Evolutionary conservation across 2,888 invertebrate genomes (phyloP).

Genomic region (Eupithecia insigniata): DNA sequence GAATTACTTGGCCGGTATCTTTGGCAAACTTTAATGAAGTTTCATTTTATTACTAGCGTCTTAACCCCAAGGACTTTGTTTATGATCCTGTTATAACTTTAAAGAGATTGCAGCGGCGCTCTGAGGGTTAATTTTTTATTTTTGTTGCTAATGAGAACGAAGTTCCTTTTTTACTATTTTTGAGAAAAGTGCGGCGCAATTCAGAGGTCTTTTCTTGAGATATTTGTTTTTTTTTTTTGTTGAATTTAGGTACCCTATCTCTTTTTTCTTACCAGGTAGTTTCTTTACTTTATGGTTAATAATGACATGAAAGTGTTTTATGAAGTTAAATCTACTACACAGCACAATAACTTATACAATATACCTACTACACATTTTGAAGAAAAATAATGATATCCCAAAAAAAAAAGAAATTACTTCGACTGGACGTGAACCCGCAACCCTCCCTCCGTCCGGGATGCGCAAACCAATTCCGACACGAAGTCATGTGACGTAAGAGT

Average conservation of each 20-base stretch:
- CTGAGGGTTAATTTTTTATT: slow-evolving; percentile 56
- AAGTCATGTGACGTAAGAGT: no score
- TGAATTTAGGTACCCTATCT: neutral
- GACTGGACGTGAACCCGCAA: no score
- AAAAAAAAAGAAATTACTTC: no score
- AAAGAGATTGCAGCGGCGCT: slow-evolving; percentile 65
- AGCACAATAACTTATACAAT: no score
- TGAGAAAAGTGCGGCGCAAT: slow-evolving; percentile 19
- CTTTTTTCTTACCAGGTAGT: neutral
- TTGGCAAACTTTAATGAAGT: slow-evolving; percentile 78
- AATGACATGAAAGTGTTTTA: neutral
- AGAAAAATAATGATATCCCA: no score
- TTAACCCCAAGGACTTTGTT: slow-evolving; percentile 74
- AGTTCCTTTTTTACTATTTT: slow-evolving; percentile 41
- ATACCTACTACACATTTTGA: no score
- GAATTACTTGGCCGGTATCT: slow-evolving; percentile 69
- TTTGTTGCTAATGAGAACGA: slow-evolving; percentile 50
- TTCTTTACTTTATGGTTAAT: neutral
- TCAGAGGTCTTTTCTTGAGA: neutral
- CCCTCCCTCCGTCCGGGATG: no score
- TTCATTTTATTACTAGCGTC: slow-evolving; percentile 74
- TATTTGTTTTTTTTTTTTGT: neutral
- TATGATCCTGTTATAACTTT: slow-evolving; percentile 78
- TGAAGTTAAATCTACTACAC: neutral
- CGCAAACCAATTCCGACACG: no score